Evolutionary conservation across 2,888 invertebrate species (phyloP), one percentile per base, ranked within the genome.

Genomic region (Drosophila birchii): DNA sequence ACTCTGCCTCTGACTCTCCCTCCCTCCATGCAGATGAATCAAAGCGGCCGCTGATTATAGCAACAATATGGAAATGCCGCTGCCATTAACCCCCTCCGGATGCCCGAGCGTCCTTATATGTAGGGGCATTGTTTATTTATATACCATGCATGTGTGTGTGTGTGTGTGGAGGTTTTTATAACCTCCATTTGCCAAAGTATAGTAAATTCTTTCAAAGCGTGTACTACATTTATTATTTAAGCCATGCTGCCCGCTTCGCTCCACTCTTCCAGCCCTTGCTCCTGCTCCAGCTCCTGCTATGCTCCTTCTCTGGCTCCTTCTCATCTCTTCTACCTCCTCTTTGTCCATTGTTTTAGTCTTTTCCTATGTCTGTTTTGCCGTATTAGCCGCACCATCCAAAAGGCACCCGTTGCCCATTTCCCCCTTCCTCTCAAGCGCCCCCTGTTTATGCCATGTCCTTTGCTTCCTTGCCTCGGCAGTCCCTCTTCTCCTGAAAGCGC

Each of bases 1-100:
- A 16, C 44, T 45, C 44, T 45, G 56, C 38, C 43, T 54, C 44
- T 23, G 23, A 16, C 44, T 45, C 44, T 45, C 59, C 38, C 43
- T 54, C 54, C 47, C 57, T 58, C 47, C 81, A 86, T 84, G 81
- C 86, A 84, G 83, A 84, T 84, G 83, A 84, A 84, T 84, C 83
- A 84, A 84, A 84, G 87, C 83, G 80, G 86, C 80, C 83, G 86
- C 83, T 84, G 83, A 84, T 84, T 84, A 84, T 84, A 86, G 86
- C 83, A 84, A 84, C 86, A 84, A 84, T 86, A 84, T 84, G 83
- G 83, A 86, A 84, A 81, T 86, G 77, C 81, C 85, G 68, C 75
- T 74, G 60, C 56, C 57, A 47, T 56, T 62, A 62, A 38, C 64
- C 54, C 29, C 63, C 62, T 47, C 63, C 56, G 53, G 44, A 44